Conservation (phyloP, 2,888 invertebrate species). For the Apodemia hepburni region DNA sequence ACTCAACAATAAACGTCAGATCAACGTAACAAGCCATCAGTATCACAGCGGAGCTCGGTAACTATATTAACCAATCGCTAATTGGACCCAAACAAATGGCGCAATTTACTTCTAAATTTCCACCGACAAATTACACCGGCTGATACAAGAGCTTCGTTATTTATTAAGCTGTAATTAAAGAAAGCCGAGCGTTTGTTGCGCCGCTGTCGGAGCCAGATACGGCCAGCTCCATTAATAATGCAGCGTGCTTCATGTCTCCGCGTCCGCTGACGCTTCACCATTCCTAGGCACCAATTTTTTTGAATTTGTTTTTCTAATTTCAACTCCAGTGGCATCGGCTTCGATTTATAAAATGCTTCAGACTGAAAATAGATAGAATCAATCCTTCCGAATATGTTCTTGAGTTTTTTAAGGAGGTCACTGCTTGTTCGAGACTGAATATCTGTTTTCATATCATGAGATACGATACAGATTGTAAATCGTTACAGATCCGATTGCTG, state of each 20-base stretch:
- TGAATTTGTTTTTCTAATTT: no score
- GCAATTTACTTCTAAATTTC: conserved; percentile 17
- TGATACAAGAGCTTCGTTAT: conserved; percentile 17
- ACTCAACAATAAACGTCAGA: no score
- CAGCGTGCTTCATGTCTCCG: neutral
- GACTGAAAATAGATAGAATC: no score
- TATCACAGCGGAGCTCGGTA: neutral
- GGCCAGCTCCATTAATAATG: conserved; percentile 13
- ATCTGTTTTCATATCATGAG: no score
- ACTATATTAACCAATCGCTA: conserved; percentile 6
- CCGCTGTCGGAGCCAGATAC: conserved; percentile 2
- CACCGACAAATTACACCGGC: conserved; percentile 12
- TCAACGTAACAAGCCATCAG: no score
- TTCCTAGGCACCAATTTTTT: neutral
- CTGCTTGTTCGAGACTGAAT: no score
- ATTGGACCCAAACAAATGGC: conserved; percentile 8
- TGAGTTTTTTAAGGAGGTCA: no score
- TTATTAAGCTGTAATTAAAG: conserved; percentile 21
- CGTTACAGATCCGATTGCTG: no score
- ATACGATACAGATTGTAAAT: no score
- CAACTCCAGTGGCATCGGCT: no score
- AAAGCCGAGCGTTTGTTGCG: conserved; percentile 12
- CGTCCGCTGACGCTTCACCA: neutral
- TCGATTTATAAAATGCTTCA: no score
- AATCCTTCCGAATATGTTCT: no score